These are phyloP conservation scores for Aphaenogaster floridana DNA, from an alignment of 1,140 invertebrate genomes.

Conservation along the genomic window DNA sequence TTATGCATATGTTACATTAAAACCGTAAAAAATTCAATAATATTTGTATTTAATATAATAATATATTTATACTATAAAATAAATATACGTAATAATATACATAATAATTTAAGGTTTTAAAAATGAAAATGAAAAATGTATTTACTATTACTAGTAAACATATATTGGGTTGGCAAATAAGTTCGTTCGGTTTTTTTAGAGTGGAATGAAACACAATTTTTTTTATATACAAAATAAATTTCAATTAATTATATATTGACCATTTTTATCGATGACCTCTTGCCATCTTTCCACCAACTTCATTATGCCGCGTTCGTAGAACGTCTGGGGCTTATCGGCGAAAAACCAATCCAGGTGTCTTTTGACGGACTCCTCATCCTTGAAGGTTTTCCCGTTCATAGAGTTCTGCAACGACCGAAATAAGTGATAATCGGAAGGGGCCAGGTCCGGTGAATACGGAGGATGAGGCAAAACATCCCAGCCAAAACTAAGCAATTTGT, in stretches of 20 bases:
- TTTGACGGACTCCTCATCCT: not conserved
- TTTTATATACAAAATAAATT: not conserved
- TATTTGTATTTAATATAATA: no score
- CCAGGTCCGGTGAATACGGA: constrained; percentile 17
- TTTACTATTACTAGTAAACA: no score
- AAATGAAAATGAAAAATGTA: no score
- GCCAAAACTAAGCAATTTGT: constrained; percentile 10
- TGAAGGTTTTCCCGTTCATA: not conserved
- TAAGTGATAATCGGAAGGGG: not conserved
- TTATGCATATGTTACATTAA: no score
- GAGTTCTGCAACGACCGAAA: not conserved
- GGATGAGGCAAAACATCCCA: constrained; percentile 25
- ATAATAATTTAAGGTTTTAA: no score
- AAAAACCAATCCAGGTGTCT: constrained; percentile 9
- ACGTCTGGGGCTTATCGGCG: not conserved
- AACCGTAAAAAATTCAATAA: no score
- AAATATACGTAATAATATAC: no score
- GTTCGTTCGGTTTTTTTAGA: not conserved
- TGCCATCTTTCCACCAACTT: not conserved
- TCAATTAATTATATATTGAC: not conserved
- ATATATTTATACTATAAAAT: no score
- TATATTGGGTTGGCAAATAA: not conserved
- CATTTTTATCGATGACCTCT: not conserved
- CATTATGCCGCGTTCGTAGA: constrained; percentile 5
- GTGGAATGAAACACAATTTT: not conserved